Evolutionary conservation across 2,888 invertebrate species (phyloP).

Genomic region (Aleiodes testaceus): DNA sequence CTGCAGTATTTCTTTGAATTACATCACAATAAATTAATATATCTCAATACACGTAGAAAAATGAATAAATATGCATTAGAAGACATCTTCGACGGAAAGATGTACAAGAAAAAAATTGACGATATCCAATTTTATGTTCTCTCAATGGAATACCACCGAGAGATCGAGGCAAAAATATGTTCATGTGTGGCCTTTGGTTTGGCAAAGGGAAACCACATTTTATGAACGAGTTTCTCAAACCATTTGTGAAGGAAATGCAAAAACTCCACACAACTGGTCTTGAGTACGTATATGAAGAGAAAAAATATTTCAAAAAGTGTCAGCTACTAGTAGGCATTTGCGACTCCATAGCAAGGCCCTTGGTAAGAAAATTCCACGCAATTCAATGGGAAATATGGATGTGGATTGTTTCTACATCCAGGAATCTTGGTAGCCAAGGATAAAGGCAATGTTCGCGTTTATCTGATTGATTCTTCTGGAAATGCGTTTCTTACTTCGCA

Average conservation of each 20-base stretch:
- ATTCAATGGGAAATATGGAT: constrained; percentile 50
- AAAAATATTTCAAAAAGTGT: constrained; percentile 39
- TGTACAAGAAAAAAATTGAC: constrained; percentile 42
- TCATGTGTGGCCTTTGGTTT: constrained; percentile 42
- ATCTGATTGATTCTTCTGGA: constrained; percentile 39
- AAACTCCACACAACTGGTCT: constrained; percentile 42
- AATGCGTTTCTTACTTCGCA: constrained; percentile 36
- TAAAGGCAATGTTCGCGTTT: constrained; percentile 45
- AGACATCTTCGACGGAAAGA: constrained; percentile 48
- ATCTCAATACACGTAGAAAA: background rate
- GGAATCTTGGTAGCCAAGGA: constrained; percentile 46
- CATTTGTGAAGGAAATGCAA: constrained; percentile 45
- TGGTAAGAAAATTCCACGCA: constrained; percentile 38
- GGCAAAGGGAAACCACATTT: constrained; percentile 40
- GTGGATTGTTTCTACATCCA: constrained; percentile 48
- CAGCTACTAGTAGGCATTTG: constrained; percentile 40
- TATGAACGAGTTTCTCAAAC: constrained; percentile 46
- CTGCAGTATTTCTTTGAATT: background rate
- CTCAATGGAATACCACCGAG: constrained; percentile 42
- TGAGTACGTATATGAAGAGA: constrained; percentile 35
- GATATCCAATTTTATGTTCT: constrained; percentile 41
- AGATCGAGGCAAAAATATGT: background rate
- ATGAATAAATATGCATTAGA: constrained; percentile 36
- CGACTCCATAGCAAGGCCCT: constrained; percentile 47
- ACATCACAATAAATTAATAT: background rate